Base-by-base conservation (phyloP, 2,113 vertebrate species). In the Poeciliopsis prolifica region DNA sequence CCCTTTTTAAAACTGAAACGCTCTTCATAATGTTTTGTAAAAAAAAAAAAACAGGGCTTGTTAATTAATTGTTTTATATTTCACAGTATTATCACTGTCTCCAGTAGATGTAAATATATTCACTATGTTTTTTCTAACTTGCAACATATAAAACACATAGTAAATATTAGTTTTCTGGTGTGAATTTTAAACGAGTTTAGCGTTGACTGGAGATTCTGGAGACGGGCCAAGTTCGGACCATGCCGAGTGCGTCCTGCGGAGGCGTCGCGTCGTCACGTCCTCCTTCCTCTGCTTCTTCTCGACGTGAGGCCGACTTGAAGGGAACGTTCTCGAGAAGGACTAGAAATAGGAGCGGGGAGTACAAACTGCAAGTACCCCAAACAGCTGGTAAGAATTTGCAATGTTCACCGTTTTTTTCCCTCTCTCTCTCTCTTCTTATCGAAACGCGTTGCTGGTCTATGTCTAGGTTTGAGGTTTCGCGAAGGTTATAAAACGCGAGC, bases 291-390 rank as follows among this genome's bases (percentile, higher is more conserved):
- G 68, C 61, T 87, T 77, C 76, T 86, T 72, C 67, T 13, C 79
- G 69, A 67, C 86, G 74, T 84, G 71, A 81, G 74, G 61, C 81
- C 65, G 74, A 79, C 65, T 88, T 66, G 73, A 79, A 86, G 86
- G 74, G 70, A 81, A 24, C 70, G 69, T 71, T 37, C 51, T 60
- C 8, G 61, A 71, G 60, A 78, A 74, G 73, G 51, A 31, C 5
- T 15, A 71, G 44, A 63, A 71, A 65, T 22, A 77, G 37, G 28
- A 44, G 79, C 68, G 31, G 65, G 51, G 71, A 67, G 68, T 70
- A 67, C 60, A 79, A 74, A 83, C 67, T 68, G 14, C 48, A 66
- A 51, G 58, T 24, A 31, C 19, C 61, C 35, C 17, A 17, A 31
- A 8, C 63, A 10, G 5, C 60, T 33, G 44, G 33, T 3, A 62